Percentiles rank a stretch among this genome's conserved stretches.
Evolutionary conservation across 2,797 vertebrate genomes (phyloP).

Genomic region (Tapirus indicus): DNA sequence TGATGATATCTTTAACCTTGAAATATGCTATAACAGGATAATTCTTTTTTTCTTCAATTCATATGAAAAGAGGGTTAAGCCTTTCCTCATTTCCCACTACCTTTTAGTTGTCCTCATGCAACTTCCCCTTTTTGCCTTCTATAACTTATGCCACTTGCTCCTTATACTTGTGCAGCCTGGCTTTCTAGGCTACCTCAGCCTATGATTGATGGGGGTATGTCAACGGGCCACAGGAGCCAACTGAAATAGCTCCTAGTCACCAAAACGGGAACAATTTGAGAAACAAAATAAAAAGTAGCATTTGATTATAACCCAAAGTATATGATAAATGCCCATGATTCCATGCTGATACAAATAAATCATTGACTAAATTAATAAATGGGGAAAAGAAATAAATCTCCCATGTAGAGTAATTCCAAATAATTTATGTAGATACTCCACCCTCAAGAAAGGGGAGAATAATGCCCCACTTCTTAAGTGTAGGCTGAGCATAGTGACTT

Average conservation of each 20-base stretch:
- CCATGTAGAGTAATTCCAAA: background rate
- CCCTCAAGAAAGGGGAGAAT: background rate
- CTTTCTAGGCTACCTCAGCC: background rate
- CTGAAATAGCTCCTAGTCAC: background rate
- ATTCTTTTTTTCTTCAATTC: conserved; percentile 32
- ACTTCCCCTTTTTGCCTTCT: background rate
- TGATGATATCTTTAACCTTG: background rate
- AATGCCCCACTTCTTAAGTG: background rate
- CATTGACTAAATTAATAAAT: conserved; percentile 25
- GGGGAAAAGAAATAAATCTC: conserved; percentile 25
- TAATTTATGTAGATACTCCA: background rate
- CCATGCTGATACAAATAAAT: conserved; percentile 18
- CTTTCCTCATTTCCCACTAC: background rate
- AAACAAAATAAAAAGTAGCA: conserved; percentile 31
- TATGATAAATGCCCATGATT: conserved; percentile 12
- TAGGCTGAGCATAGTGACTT: background rate
- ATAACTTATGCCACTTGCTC: background rate
- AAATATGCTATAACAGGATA: background rate
- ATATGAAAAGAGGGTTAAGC: background rate
- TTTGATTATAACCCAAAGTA: background rate
- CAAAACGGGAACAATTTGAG: background rate
- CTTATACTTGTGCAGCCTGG: background rate
- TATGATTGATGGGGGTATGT: background rate
- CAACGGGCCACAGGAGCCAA: background rate
- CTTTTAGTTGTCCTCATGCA: background rate